phyloP scores from a whole-genome alignment of 2,113 vertebrate species.

The Echinops telfairi region DNA sequence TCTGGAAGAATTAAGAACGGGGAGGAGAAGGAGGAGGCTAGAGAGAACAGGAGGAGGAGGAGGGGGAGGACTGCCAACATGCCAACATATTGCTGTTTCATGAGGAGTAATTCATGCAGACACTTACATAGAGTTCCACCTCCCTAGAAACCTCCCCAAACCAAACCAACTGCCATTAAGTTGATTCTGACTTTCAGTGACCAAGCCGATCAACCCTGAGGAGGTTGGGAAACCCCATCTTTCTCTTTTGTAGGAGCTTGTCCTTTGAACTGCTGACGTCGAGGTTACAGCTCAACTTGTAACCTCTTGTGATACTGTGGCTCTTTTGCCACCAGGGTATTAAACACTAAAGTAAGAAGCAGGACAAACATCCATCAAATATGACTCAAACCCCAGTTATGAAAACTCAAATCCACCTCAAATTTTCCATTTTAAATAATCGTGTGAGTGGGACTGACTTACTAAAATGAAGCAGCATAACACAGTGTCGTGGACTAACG shows the following conservation, averaged over 20 bases:
- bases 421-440: not conserved
- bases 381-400: not conserved
- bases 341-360: not conserved
- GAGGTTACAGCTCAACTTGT: too few relatives aligned
- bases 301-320: too few relatives aligned
- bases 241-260: too few relatives aligned
- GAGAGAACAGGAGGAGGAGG: not conserved
- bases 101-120: not conserved
- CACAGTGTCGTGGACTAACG: not conserved
- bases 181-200: too few relatives aligned
- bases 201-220: too few relatives aligned
- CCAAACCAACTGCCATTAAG: too few relatives aligned
- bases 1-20: not conserved
- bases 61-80: not conserved
- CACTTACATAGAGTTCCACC: not conserved
- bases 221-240: too few relatives aligned
- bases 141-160: not conserved
- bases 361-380: not conserved
- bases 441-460: not conserved
- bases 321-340: too few relatives aligned
- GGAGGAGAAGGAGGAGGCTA: too few relatives aligned
- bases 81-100: fast-evolving
- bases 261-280: too few relatives aligned
- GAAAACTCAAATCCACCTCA: not conserved
- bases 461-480: not conserved